phyloP scores from a whole-genome alignment of 2,113 vertebrate species.

The Falco punctatus region DNA sequence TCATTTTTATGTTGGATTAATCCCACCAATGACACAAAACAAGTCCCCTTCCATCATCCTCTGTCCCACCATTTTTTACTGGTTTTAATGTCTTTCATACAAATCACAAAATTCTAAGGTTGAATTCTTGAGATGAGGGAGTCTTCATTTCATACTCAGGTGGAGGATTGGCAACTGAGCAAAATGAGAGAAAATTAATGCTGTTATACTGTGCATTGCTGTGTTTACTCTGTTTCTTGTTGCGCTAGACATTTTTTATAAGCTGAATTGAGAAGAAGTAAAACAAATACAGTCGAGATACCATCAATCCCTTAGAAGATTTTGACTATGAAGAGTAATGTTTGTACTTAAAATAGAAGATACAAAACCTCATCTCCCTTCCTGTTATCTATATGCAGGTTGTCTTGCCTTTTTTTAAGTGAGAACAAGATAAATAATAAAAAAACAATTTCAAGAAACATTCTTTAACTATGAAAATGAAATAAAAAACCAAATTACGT shows the following conservation, averaged over 20 bases:
- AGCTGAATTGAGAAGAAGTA: not conserved
- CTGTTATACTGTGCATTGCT: not conserved
- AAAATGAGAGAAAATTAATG: not conserved
- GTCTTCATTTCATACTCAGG: not conserved
- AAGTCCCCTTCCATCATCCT: not conserved
- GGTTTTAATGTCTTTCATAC: not conserved
- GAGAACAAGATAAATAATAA: not conserved
- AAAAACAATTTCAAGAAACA: constrained; percentile 16
- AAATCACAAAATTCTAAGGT: not conserved
- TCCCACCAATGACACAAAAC: not conserved
- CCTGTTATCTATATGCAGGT: not conserved
- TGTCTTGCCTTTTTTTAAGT: not conserved
- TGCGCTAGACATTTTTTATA: not conserved
- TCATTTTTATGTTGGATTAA: not conserved
- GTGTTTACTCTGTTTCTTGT: not conserved
- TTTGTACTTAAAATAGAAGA: constrained; percentile 22
- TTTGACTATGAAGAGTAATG: not conserved
- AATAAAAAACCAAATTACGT: not conserved
- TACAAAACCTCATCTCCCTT: not conserved
- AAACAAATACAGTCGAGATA: constrained; percentile 15
- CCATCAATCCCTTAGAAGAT: not conserved
- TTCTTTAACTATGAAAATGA: not conserved
- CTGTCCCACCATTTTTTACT: not conserved
- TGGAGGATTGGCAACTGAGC: not conserved
- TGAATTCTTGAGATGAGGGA: not conserved